Conservation (phyloP, 30 jellyfish, hydroid and myxozoan genomes). For the Aurelia aurita region DNA sequence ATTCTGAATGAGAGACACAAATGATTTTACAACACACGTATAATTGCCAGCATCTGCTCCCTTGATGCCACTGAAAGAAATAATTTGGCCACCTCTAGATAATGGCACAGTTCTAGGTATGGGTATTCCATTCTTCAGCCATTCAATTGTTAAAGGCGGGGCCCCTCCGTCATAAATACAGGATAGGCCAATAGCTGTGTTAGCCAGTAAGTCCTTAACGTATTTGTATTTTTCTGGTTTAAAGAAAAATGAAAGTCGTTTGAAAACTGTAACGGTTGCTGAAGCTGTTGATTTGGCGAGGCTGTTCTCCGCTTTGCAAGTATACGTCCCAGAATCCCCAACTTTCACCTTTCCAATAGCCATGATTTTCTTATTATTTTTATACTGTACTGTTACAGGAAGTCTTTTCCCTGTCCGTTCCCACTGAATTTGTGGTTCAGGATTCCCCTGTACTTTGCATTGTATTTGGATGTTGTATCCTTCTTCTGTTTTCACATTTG, state of each 20-base stretch:
- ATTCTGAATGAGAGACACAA: neutral
- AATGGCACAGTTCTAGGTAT: neutral
- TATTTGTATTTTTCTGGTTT: neutral
- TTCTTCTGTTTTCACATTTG: neutral
- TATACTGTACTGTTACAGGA: neutral
- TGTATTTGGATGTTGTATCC: constrained; percentile 5
- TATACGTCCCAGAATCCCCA: neutral
- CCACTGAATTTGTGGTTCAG: constrained; percentile 7
- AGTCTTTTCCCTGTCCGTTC: neutral
- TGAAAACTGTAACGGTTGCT: neutral
- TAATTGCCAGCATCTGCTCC: too few species aligned
- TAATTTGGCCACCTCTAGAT: neutral
- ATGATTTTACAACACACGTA: constrained; percentile 3
- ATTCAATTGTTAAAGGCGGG: neutral
- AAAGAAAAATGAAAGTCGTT: neutral
- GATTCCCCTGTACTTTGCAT: constrained; percentile 3
- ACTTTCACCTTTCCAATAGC: neutral
- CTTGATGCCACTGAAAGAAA: neutral
- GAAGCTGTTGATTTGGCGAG: neutral
- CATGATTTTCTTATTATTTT: neutral
- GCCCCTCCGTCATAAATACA: neutral
- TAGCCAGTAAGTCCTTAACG: neutral
- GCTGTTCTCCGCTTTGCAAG: too few species aligned
- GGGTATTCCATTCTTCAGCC: neutral
- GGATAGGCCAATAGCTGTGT: neutral